These are phyloP conservation scores for Siniperca scherzeri DNA, from an alignment of 2,797 vertebrate genomes.

Conservation along the genomic window DNA sequence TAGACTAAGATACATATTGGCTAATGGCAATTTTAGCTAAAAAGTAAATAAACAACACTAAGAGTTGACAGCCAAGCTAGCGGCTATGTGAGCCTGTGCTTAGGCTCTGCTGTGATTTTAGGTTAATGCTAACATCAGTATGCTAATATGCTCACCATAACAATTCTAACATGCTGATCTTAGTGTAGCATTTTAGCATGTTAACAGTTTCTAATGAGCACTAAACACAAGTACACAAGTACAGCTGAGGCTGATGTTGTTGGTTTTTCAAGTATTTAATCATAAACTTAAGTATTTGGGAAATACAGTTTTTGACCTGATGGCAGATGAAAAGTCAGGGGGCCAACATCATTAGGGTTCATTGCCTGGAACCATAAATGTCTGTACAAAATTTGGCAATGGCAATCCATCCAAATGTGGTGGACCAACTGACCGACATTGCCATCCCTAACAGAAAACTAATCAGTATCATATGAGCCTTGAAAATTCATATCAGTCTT, in stretches of 20 bases:
- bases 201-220: no score
- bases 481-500: background rate
- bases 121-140: no score
- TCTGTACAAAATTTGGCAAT: background rate
- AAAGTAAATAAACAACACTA: background rate
- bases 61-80: no score
- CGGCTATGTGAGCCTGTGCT: background rate
- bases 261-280: background rate
- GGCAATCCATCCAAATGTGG: background rate
- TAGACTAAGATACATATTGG: background rate
- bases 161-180: no score
- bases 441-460: background rate
- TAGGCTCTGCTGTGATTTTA: no score
- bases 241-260: no score
- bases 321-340: background rate
- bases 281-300: background rate
- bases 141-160: no score
- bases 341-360: background rate
- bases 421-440: background rate
- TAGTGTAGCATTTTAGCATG: no score
- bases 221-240: no score
- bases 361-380: background rate
- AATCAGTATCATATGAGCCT: background rate
- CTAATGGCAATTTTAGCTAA: background rate
- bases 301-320: background rate